phyloP scores from a whole-genome alignment of 2,113 vertebrate genomes.

The Ranitomeya variabilis region DNA sequence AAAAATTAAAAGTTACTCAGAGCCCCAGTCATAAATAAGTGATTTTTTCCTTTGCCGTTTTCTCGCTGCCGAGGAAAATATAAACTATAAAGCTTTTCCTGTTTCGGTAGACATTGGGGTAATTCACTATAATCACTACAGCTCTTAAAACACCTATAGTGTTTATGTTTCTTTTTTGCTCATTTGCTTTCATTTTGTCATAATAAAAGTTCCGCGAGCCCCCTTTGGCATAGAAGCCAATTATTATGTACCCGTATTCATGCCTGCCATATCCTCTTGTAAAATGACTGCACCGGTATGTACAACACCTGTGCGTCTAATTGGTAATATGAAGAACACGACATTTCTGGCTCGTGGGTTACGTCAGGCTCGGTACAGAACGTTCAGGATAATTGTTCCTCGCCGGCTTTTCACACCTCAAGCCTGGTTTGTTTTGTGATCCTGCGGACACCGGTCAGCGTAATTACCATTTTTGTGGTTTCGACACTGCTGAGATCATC shows the following conservation, averaged over 20 bases:
- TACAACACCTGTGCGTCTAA: slow-evolving; percentile 7
- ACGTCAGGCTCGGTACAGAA: neutral
- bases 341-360: neutral
- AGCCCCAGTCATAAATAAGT: neutral
- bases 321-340: slow-evolving; percentile 17
- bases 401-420: neutral
- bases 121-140: slow-evolving; percentile 39
- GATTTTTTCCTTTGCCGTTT: neutral
- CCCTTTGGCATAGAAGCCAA: neutral
- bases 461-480: slow-evolving; percentile 66
- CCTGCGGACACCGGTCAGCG: neutral
- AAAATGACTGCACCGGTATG: slow-evolving; percentile 22
- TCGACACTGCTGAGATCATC: slow-evolving; percentile 59
- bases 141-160: slow-evolving; percentile 42
- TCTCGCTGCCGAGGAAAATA: neutral
- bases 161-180: slow-evolving; percentile 29
- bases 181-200: slow-evolving; percentile 45
- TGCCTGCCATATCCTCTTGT: slow-evolving; percentile 27
- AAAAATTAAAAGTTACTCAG: neutral
- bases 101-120: slow-evolving; percentile 38
- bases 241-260: neutral
- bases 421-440: neutral
- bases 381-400: neutral
- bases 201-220: neutral
- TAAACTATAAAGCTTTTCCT: slow-evolving; percentile 45